Conservation (phyloP, 1,140 invertebrate genomes). For the Heterodera carotae region DNA sequence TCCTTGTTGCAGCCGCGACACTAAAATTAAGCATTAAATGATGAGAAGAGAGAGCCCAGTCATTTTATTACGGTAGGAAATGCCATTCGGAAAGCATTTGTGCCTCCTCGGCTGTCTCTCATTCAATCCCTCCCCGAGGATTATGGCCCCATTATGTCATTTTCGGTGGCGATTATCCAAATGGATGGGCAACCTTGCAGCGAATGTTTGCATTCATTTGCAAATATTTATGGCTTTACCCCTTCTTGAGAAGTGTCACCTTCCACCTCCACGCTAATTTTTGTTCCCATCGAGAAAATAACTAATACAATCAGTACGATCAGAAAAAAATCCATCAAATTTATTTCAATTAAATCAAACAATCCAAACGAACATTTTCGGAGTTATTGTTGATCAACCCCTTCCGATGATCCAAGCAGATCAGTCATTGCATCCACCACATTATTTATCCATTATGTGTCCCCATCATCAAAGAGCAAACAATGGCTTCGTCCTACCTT, state of each 20-base stretch:
- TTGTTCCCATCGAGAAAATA: background rate
- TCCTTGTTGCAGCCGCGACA: slow-evolving; percentile 13
- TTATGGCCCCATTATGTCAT: too few relatives aligned
- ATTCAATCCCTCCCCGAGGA: background rate
- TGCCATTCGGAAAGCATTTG: slow-evolving; percentile 2
- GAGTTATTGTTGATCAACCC: background rate
- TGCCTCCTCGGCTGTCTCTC: background rate
- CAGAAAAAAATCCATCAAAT: too few relatives aligned
- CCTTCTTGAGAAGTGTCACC: background rate
- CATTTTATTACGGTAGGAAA: slow-evolving; percentile 11
- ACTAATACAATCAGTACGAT: too few relatives aligned
- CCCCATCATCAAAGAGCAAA: background rate
- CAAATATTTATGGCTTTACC: slow-evolving; percentile 15
- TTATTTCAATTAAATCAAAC: too few relatives aligned
- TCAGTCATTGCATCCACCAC: background rate
- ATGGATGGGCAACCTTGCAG: background rate
- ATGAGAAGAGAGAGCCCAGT: background rate
- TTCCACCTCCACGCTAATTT: background rate
- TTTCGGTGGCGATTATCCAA: slow-evolving; percentile 4
- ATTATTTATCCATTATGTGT: background rate
- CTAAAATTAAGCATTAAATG: background rate
- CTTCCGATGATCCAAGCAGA: background rate
- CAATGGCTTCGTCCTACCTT: background rate
- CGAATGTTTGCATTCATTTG: slow-evolving; percentile 11
- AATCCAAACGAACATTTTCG: too few relatives aligned